Conservation (phyloP, 92 coral and sea anemone genomes). For the Palythoa grandiflora region DNA sequence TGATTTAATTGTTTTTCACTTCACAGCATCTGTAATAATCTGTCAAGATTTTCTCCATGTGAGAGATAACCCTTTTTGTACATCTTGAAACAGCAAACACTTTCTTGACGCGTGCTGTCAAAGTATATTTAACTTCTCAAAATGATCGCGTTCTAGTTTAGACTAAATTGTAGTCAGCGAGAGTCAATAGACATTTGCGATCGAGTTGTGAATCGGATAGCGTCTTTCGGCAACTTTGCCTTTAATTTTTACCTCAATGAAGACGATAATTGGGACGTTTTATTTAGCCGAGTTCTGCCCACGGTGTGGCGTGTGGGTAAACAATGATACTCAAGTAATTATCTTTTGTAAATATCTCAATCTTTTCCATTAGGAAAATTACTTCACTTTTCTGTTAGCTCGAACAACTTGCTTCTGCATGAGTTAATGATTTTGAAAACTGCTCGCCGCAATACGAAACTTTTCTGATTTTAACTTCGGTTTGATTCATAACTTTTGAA, state of each 20-base stretch:
- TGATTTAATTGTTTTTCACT: constrained; percentile 49
- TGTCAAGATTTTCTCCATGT: constrained; percentile 34
- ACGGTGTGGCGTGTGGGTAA: constrained; percentile 34
- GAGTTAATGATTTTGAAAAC: constrained; percentile 32
- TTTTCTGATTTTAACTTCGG: neutral
- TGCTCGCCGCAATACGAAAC: neutral
- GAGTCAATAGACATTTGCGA: neutral
- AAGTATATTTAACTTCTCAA: neutral
- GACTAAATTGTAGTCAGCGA: neutral
- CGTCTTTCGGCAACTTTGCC: constrained; percentile 10
- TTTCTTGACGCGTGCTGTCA: neutral
- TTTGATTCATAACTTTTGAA: neutral
- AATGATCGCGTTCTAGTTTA: neutral
- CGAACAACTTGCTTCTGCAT: neutral
- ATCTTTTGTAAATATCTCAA: constrained; percentile 48
- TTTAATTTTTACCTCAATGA: neutral
- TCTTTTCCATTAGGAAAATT: constrained; percentile 35
- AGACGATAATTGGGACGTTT: constrained; percentile 30
- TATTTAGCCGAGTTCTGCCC: constrained; percentile 43
- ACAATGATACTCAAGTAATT: constrained; percentile 39
- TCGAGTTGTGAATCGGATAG: neutral
- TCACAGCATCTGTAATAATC: constrained; percentile 28
- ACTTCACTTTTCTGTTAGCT: neutral
- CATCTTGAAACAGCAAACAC: constrained; percentile 16
- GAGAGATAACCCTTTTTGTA: constrained; percentile 34